These are phyloP conservation scores for Parambassis ranga DNA, from an alignment of 2,797 vertebrate species.

Conservation along the genomic window DNA sequence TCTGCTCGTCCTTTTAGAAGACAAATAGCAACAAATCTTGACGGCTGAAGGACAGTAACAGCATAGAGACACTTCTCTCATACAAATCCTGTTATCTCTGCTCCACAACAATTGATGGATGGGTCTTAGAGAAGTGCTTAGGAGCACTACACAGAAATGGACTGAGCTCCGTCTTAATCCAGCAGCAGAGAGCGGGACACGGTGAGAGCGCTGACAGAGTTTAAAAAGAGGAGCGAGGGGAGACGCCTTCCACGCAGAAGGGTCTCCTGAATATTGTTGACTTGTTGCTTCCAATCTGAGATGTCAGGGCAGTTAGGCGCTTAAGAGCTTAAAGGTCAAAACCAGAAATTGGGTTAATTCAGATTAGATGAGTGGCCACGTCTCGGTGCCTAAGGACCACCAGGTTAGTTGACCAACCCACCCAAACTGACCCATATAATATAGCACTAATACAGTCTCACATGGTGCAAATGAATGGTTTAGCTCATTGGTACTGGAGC, in stretches of 20 bases:
- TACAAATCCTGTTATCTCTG: constrained; percentile 64
- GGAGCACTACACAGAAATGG: constrained; percentile 25
- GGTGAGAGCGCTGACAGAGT: constrained; percentile 14
- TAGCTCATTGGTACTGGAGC: no score
- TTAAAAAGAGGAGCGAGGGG: constrained; percentile 32
- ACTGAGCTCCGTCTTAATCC: constrained; percentile 35
- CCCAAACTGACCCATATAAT: constrained; percentile 14
- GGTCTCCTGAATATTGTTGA: constrained; percentile 52
- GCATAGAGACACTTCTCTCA: constrained; percentile 18
- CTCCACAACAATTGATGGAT: constrained; percentile 46
- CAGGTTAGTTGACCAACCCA: constrained; percentile 7
- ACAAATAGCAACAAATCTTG: constrained; percentile 19
- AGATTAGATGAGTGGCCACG: constrained; percentile 67
- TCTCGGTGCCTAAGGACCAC: constrained; percentile 55
- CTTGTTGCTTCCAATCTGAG: constrained; percentile 62
- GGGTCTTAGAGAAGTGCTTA: constrained; percentile 25
- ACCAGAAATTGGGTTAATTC: constrained; percentile 74
- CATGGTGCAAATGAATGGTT: no score
- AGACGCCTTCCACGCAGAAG: constrained; percentile 32
- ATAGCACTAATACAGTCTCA: background rate
- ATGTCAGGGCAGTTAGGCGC: constrained; percentile 60
- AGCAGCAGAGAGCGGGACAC: constrained; percentile 21
- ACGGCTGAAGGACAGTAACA: constrained; percentile 24
- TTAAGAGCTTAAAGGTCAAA: constrained; percentile 72
- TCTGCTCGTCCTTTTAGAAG: constrained; percentile 24